These are phyloP conservation scores for Troides oblongomaculatus DNA, from an alignment of 2,888 invertebrate species.

Conservation along the genomic window DNA sequence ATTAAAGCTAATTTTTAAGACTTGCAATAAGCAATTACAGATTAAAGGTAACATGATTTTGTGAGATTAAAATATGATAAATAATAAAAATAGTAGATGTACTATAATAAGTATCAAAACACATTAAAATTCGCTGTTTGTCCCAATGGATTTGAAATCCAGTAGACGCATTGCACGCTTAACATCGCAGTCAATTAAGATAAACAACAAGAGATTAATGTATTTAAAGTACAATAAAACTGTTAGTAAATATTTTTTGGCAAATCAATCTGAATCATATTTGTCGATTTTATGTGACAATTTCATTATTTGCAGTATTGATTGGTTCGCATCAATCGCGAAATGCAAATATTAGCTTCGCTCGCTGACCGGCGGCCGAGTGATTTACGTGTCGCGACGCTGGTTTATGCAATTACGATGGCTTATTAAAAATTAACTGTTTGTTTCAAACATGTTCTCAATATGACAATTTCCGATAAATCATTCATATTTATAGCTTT, in stretches of 20 bases:
- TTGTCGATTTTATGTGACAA: slow-evolving; percentile 68
- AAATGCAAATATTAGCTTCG: slow-evolving; percentile 77
- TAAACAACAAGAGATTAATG: slow-evolving; percentile 4
- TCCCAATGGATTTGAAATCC: no score
- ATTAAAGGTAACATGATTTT: background rate
- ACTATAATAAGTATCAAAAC: no score
- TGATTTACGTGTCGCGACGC: slow-evolving; percentile 69
- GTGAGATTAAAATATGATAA: no score
- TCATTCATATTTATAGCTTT: slow-evolving; percentile 11
- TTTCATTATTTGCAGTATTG: slow-evolving; percentile 78
- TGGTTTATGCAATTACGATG: slow-evolving; percentile 73
- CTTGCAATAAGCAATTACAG: background rate
- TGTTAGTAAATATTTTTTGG: slow-evolving; percentile 44
- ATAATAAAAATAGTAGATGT: no score
- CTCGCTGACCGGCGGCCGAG: slow-evolving; percentile 59
- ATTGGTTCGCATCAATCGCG: slow-evolving; percentile 77
- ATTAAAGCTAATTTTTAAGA: background rate
- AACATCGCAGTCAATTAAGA: slow-evolving; percentile 15
- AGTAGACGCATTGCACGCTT: background rate
- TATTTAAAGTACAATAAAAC: slow-evolving; percentile 33
- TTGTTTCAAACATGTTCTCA: slow-evolving; percentile 22
- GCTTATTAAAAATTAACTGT: slow-evolving; percentile 74
- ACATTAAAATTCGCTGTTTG: no score
- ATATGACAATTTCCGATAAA: slow-evolving; percentile 23
- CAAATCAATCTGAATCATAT: slow-evolving; percentile 52